A percentile compares a stretch with the other conserved stretches of the same genome.
phyloP scores from a whole-genome alignment of 2,113 vertebrate species.

The Rhadina sibilatrix region DNA sequence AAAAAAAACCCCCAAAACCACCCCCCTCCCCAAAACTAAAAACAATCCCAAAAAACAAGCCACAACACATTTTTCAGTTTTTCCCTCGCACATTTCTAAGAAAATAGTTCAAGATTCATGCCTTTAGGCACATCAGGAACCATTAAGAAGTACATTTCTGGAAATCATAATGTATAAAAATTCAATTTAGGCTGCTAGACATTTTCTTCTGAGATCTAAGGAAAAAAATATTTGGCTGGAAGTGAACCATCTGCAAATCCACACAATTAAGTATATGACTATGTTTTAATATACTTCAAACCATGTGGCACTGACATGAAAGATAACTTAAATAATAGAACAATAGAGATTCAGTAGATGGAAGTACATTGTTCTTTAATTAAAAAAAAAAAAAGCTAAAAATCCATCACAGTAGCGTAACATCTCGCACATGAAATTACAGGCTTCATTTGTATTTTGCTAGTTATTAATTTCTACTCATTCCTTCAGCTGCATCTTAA shows the following conservation, averaged over 20 bases:
- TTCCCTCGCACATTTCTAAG: not conserved
- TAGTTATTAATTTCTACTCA: constrained; percentile 44
- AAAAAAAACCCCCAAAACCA: not conserved
- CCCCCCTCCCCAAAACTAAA: not conserved
- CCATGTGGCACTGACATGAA: constrained; percentile 46
- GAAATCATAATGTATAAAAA: constrained; percentile 76
- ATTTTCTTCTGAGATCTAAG: constrained; percentile 62
- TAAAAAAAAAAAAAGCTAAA: constrained; percentile 38
- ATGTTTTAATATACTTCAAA: constrained; percentile 53
- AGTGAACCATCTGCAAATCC: constrained; percentile 66
- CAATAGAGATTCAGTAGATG: constrained; percentile 26
- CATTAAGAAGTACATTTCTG: constrained; percentile 77
- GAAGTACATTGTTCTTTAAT: constrained; percentile 49
- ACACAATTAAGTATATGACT: constrained; percentile 62
- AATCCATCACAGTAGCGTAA: not conserved
- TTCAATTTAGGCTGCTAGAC: constrained; percentile 69
- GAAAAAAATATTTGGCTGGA: constrained; percentile 63
- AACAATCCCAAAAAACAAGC: not conserved
- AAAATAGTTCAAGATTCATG: constrained; percentile 66
- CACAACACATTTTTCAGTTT: constrained; percentile 13
- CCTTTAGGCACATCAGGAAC: constrained; percentile 75
- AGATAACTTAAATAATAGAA: constrained; percentile 61
- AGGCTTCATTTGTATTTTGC: constrained; percentile 30
- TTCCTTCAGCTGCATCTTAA: constrained; percentile 31
- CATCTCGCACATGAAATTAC: constrained; percentile 19